These are phyloP conservation scores for Menidia menidia DNA, from an alignment of 2,797 vertebrate species.

Conservation along the genomic window DNA sequence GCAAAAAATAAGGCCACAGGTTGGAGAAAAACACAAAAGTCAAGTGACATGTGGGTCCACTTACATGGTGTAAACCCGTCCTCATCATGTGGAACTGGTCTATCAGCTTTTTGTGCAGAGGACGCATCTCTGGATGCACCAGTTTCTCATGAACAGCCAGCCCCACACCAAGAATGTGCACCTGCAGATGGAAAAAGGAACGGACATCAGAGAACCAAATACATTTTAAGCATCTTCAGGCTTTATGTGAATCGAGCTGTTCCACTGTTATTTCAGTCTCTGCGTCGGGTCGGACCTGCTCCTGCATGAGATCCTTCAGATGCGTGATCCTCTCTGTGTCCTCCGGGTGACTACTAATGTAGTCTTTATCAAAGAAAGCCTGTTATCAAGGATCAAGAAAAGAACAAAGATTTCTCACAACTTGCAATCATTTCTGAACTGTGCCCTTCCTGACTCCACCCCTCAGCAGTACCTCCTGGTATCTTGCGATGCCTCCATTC, in stretches of 20 bases:
- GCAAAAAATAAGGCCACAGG: not conserved
- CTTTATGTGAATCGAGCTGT: not conserved
- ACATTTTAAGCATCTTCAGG: not conserved
- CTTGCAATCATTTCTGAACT: not conserved
- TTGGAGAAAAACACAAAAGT: not conserved
- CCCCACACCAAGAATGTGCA: conserved; percentile 95
- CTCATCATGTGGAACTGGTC: conserved; percentile 99
- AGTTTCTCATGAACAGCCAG: conserved; percentile 97
- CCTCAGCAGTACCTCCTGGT: conserved; percentile 90
- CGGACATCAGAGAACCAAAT: not conserved
- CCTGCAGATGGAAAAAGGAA: conserved; percentile 75
- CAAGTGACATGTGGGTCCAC: conserved; percentile 44
- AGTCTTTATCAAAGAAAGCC: conserved; percentile 99
- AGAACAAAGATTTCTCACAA: conserved; percentile 21
- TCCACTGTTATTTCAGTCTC: not conserved
- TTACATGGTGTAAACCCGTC: conserved; percentile 95
- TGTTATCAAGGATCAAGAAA: conserved; percentile 57
- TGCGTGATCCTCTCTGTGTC: conserved; percentile 96
- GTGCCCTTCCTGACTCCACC: not conserved
- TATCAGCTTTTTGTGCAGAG: conserved; percentile 97
- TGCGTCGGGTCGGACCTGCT: conserved; percentile 86
- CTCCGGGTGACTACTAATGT: conserved; percentile 94
- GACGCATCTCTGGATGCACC: conserved; percentile 98
- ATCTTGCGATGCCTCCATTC: conserved; percentile 96
- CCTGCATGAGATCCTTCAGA: conserved; percentile 98